Evolutionary conservation across 1,140 invertebrate genomes (phyloP), one percentile per base, ranked within the genome.

Genomic region (Drosophila kurseongensis): DNA sequence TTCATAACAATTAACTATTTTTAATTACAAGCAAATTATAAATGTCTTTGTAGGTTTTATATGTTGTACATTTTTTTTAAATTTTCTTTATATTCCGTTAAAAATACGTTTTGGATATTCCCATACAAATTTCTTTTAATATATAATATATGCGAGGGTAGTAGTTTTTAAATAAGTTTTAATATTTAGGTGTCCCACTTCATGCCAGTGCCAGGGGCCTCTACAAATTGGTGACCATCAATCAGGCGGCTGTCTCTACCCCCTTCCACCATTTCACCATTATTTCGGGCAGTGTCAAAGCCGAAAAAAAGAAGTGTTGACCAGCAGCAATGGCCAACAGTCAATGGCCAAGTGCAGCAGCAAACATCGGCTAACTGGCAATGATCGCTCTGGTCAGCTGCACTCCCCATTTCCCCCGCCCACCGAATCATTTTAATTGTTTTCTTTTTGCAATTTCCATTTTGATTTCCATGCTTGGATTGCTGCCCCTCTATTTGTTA

Each of bases 301-400:
- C 73, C 82, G 78, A 85, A 65, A 75, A 52, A 50, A 7, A 35
- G 10, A n/a, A 44, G 10, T 57, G 44, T 50, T 56, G 66, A 60
- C 42, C 72, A 57, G 41, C 29, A 60, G 44, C 9, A 51, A 23
- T 23, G 2, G 23, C 23, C 23, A 23, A 29, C 72, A 71, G 75
- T 77, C 77, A 83, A 57, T 71, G 73, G 58, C 80, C 76, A 80
- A 75, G 47, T 78, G 80, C 75, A 79, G 55, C 51, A 38, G 65
- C 55, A 55, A 55, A 63, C 52, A 60, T 23, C 16, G 45, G 44
- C 62, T 66, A 66, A 66, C 61, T 75, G 73, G 68, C 71, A 75
- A 75, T 74, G 72, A 66, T 79, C 80, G 75, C 80, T 83, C 41
- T 84, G 80, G 76, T 83, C 76, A 84, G 81, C 47, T 83, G 80